These are phyloP conservation scores for Chaenocephalus aceratus DNA, from an alignment of 2,113 vertebrate genomes.

Conservation along the genomic window DNA sequence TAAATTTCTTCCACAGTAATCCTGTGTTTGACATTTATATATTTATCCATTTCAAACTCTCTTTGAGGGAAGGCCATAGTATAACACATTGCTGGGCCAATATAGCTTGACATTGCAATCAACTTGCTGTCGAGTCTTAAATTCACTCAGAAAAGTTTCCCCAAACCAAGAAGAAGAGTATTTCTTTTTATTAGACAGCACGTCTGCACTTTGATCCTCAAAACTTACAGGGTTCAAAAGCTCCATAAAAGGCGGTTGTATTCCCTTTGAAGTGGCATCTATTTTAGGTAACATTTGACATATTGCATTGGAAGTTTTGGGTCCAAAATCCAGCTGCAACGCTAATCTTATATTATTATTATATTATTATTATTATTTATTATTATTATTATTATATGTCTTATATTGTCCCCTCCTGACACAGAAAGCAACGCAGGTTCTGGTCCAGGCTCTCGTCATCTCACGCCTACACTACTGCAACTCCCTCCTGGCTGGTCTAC, in stretches of 20 bases:
- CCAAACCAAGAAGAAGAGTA: constrained; percentile 37
- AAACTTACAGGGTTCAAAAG: constrained; percentile 54
- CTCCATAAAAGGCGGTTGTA: constrained; percentile 35
- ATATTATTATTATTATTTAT: too few species aligned
- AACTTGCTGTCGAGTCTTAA: constrained; percentile 61
- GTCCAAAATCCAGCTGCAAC: background rate
- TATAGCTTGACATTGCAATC: constrained; percentile 73
- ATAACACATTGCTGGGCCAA: constrained; percentile 70
- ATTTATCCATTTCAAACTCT: constrained; percentile 73
- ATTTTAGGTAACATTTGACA: constrained; percentile 56
- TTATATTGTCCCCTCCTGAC: too few species aligned
- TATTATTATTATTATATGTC: too few species aligned
- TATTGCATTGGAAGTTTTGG: background rate
- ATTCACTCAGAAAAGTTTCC: constrained; percentile 61
- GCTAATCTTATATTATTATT: background rate
- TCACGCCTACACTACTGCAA: too few species aligned
- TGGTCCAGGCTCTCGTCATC: too few species aligned
- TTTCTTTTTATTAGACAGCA: constrained; percentile 29
- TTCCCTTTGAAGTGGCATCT: constrained; percentile 63
- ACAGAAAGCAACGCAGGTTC: too few species aligned
- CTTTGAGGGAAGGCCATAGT: constrained; percentile 64
- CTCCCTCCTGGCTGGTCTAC: too few species aligned
- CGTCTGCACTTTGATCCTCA: constrained; percentile 61
- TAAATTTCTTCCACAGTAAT: constrained; percentile 69
- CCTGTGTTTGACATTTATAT: constrained; percentile 72